A percentile compares a stretch with the other conserved stretches of the same genome.
phyloP scores from a whole-genome alignment of 2,797 vertebrate species.

The Heterohyrax brucei region DNA sequence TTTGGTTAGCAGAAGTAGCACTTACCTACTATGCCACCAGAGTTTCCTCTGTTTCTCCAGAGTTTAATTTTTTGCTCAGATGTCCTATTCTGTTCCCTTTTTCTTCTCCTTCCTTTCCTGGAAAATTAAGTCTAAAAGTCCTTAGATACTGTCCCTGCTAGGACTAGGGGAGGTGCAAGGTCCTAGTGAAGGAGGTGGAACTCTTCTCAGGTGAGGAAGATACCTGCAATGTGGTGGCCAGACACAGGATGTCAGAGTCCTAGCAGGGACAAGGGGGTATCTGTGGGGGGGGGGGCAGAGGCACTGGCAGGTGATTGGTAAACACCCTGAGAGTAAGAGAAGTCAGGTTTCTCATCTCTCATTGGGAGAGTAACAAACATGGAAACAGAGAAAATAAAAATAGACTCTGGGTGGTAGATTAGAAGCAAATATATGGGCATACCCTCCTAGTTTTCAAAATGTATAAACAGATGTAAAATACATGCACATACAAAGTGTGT shows the following conservation, averaged over 20 bases:
- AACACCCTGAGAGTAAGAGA: not conserved
- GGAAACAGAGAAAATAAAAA: not conserved
- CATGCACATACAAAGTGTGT: not conserved
- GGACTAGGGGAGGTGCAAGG: not conserved
- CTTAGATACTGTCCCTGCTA: not conserved
- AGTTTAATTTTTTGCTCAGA: slow-evolving; percentile 22
- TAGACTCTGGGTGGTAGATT: not conserved
- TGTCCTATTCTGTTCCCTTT: slow-evolving; percentile 7
- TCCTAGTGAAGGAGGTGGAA: not conserved
- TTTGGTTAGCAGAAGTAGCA: too few species aligned
- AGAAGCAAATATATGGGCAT: not conserved
- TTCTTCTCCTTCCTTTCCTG: not conserved
- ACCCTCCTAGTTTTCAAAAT: slow-evolving; percentile 28
- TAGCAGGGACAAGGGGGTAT: not conserved
- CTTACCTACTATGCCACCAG: too few species aligned
- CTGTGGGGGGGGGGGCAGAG: not conserved
- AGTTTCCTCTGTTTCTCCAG: slow-evolving; percentile 19
- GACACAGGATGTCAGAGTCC: not conserved
- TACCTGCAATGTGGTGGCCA: fast-evolving
- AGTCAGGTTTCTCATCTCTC: not conserved
- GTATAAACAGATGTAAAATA: not conserved
- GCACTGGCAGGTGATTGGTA: not conserved
- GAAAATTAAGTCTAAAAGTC: slow-evolving; percentile 15
- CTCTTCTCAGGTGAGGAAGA: not conserved
- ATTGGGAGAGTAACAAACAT: not conserved